These are phyloP conservation scores for Papilio aristodemus DNA, from an alignment of 1,140 invertebrate species.

Conservation along the genomic window DNA sequence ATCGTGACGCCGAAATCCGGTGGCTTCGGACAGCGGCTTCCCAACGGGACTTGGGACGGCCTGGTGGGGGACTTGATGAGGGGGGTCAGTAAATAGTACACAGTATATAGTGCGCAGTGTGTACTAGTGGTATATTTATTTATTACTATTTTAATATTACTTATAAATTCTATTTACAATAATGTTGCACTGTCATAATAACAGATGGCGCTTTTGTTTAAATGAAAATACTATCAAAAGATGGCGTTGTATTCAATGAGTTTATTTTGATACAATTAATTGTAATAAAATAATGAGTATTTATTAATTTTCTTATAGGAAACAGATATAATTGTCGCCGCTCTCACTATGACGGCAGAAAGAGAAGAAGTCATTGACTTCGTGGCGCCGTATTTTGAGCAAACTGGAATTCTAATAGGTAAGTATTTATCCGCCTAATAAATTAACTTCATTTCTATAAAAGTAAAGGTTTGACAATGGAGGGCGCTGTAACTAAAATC, in stretches of 20 bases:
- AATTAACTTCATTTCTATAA: no score
- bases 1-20: conserved; percentile 86
- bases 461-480: no score
- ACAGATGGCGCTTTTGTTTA: no score
- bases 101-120: no score
- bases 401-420: conserved; percentile 93
- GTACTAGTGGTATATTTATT: no score
- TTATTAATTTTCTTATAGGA: conserved; percentile 80
- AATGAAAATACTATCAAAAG: not conserved
- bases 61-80: conserved; percentile 93
- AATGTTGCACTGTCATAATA: no score
- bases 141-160: no score
- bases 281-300: not conserved
- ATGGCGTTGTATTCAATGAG: not conserved
- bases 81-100: conserved; percentile 82
- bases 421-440: conserved; percentile 49
- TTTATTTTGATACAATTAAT: no score
- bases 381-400: conserved; percentile 94
- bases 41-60: conserved; percentile 93
- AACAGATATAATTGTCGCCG: conserved; percentile 92
- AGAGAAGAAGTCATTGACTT: conserved; percentile 96
- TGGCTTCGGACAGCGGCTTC: conserved; percentile 87
- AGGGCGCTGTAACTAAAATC: no score
- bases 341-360: conserved; percentile 95
- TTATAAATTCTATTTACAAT: no score